These are phyloP conservation scores for Crocuta crocuta DNA, from an alignment of 2,113 vertebrate species.

Conservation along the genomic window DNA sequence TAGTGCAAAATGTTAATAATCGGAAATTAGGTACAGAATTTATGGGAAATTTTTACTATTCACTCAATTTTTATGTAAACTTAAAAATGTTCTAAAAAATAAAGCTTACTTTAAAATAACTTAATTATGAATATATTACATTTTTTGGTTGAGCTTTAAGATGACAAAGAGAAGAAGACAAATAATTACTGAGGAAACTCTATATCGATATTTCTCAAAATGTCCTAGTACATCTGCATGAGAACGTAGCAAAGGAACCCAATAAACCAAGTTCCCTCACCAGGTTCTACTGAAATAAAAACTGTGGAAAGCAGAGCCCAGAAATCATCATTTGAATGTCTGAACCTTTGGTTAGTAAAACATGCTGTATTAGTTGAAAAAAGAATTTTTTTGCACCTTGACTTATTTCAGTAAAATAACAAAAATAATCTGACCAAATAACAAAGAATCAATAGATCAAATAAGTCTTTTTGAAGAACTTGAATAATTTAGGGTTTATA, in stretches of 20 bases:
- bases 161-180: background rate
- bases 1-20: background rate
- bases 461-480: background rate
- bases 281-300: background rate
- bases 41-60: background rate
- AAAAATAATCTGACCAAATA: conserved; percentile 31
- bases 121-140: background rate
- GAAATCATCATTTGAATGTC: background rate
- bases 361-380: background rate
- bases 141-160: background rate
- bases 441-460: background rate
- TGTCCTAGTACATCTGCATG: background rate
- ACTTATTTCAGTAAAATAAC: conserved; percentile 30
- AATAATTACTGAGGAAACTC: background rate
- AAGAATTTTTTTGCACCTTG: background rate
- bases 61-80: background rate
- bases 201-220: background rate
- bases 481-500: background rate
- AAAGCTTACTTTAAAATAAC: background rate
- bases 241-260: background rate
- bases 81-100: background rate
- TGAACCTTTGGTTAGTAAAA: background rate
- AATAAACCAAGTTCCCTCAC: background rate
- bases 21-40: background rate
- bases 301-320: background rate